Base-by-base conservation (phyloP, 2,797 vertebrate genomes). In the Clarias laeviceps region DNA sequence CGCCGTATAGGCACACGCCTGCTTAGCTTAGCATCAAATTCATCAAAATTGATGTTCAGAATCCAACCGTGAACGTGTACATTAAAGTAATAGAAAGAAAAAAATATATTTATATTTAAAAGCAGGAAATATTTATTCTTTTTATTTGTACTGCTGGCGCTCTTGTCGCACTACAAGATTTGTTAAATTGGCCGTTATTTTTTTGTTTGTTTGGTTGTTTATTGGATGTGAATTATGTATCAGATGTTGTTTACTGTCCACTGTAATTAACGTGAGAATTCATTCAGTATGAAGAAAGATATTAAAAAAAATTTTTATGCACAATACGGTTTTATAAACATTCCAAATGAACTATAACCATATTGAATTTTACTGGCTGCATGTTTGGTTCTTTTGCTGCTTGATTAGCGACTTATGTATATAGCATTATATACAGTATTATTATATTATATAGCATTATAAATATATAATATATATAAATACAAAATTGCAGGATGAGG, bases 181-280 rank as follows among this genome's bases (percentile, higher is more conserved):
- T 93, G 92, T 82, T 84, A 91, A 92, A 89, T 88, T 91, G 88
- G 92, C 45, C 82, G 40, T 65, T 87, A 77, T 92, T 92, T 91
- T 92, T 22, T 76, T 14, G 54, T 69, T 87, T 80, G 92, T 91
- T 91, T 92, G 37, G 57, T n/a, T 80, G 15, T 79, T 61, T 61
- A 24, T 77, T 77, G 34, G 76, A 29, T 20, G 54, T 61, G 1
- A 24, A 37, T 61, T 24, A 14, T 78, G 20, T 32, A 57, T 15
- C 0, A 29, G 4, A 34, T 78, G 74, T 74, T 29, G 40, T 77
- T 57, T 74, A 74, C 32, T 59, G 54, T 78, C 32, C 22, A 40
- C 22, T 40, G 59, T 40, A 64, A 64, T 4, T 40, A 64, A 64
- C 0, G 24, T 64, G 32, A 64, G 9, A 1, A n/a, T 79, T 64